Base-by-base conservation (phyloP, 2,113 vertebrate genomes). In the Acrocephalus kingi region DNA sequence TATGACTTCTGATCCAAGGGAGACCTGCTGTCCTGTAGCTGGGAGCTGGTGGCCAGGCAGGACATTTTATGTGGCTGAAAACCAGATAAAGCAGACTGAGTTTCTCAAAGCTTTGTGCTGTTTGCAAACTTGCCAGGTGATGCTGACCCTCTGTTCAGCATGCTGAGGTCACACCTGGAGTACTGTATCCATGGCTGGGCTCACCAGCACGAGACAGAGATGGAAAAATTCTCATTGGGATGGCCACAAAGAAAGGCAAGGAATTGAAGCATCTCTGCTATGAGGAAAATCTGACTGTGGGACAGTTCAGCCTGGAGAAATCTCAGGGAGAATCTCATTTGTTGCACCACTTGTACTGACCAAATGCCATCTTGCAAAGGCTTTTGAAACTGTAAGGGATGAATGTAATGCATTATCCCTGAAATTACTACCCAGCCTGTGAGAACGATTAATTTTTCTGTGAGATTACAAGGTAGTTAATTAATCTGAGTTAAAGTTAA, bases 401-500 rank as follows among this genome's bases (percentile, higher is more conserved):
- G 21, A 78, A 87, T 84, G 52, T 25, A 67, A 46, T 2, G 2
- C n/a, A 82, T 82, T 74, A 82, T 69, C 54, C 62, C n/a, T 13
- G 12, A 82, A 93, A 90, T 76, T 79, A 58, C n/a, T 33, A 23
- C 0, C 0, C 45, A 63, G 56, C 13, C 68, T 63, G 18, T 24
- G 27, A 82, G 49, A 33, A 76, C 1, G 9, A 93, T 35, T 84
- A 75, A n/a, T 76, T 93, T 95, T 89, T 93, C 59, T 83, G 6
- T 85, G 72, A 85, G 81, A 90, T 91, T 83, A 58, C 37, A 69
- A 91, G 41, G 75, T 48, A 76, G 67, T 83, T 87, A 95, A 94
- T 90, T 93, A 95, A 87, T 85, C 35, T 61, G 37, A 93, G 35
- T 78, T 63, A n/a, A 49, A 87, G 52, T 89, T 93, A 93, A 93